A percentile compares a stretch with the other conserved stretches of the same genome.
phyloP scores from a whole-genome alignment of 1,140 invertebrate species.

The Sesamia nonagrioides region DNA sequence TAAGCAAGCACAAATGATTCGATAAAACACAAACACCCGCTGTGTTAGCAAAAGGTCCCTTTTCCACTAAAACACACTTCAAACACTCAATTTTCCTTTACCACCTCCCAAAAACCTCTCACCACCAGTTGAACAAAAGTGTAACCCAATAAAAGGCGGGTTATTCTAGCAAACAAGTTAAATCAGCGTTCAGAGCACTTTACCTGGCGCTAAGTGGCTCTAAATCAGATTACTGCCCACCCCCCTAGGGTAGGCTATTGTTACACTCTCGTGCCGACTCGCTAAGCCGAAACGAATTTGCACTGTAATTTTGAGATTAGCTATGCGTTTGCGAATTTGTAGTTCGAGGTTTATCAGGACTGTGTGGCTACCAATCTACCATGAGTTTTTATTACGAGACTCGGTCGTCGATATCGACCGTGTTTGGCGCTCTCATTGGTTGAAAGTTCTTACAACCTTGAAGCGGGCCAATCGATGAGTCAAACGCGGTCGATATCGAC shows the following conservation, averaged over 20 bases:
- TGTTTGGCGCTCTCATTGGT: too few species aligned
- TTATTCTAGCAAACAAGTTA: slow-evolving; percentile 55
- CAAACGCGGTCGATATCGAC: too few species aligned
- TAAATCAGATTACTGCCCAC: slow-evolving; percentile 73
- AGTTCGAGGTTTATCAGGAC: neutral
- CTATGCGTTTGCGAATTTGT: neutral
- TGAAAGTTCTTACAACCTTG: too few species aligned
- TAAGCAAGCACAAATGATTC: too few species aligned
- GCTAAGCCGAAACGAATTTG: slow-evolving; percentile 49
- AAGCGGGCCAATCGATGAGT: too few species aligned
- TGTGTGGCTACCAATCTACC: too few species aligned
- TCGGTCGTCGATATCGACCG: too few species aligned
- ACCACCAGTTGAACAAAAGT: slow-evolving; percentile 26
- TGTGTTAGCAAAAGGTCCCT: too few species aligned
- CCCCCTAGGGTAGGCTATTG: slow-evolving; percentile 47
- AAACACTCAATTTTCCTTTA: neutral
- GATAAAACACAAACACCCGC: too few species aligned
- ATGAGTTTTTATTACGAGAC: too few species aligned
- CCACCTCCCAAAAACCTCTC: slow-evolving; percentile 11
- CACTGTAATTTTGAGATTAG: slow-evolving; percentile 13
- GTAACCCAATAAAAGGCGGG: slow-evolving; percentile 30
- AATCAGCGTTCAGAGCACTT: slow-evolving; percentile 69
- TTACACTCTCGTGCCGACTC: slow-evolving; percentile 45
- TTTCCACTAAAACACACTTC: neutral
- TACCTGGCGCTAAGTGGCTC: slow-evolving; percentile 74